phyloP scores from a whole-genome alignment of 2,113 vertebrate genomes.

The Neolamprologus kungweensis region DNA sequence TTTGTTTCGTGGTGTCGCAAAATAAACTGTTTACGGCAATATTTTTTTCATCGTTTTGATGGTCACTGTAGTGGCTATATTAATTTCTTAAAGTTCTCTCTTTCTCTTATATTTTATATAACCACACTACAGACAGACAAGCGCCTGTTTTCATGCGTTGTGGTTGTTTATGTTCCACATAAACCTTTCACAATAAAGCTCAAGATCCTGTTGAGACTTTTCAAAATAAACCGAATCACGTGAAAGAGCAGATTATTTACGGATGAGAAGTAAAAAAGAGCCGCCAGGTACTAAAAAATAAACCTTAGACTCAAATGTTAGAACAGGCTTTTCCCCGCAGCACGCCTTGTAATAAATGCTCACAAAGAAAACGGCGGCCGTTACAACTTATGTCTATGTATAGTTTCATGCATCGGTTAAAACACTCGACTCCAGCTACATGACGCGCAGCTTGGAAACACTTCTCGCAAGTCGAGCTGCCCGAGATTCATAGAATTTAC shows the following conservation, averaged over 20 bases:
- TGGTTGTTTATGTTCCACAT: too few species aligned
- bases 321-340: too few species aligned
- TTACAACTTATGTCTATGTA: background rate
- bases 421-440: fast-evolving
- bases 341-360: too few species aligned
- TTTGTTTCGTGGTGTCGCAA: background rate
- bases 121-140: fast-evolving
- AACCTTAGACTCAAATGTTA: too few species aligned
- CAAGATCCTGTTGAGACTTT: too few species aligned
- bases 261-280: too few species aligned
- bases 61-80: background rate
- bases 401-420: fast-evolving
- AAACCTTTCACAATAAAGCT: too few species aligned
- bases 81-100: background rate
- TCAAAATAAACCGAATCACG: too few species aligned
- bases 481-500: background rate
- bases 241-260: too few species aligned
- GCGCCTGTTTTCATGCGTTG: background rate
- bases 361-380: fast-evolving
- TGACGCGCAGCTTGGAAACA: fast-evolving
- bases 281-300: too few species aligned
- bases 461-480: fast-evolving
- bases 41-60: background rate
- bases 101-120: background rate
- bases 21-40: background rate